These are phyloP conservation scores for Rhyacophila brunnea DNA, from an alignment of 1,140 invertebrate species.

Conservation along the genomic window DNA sequence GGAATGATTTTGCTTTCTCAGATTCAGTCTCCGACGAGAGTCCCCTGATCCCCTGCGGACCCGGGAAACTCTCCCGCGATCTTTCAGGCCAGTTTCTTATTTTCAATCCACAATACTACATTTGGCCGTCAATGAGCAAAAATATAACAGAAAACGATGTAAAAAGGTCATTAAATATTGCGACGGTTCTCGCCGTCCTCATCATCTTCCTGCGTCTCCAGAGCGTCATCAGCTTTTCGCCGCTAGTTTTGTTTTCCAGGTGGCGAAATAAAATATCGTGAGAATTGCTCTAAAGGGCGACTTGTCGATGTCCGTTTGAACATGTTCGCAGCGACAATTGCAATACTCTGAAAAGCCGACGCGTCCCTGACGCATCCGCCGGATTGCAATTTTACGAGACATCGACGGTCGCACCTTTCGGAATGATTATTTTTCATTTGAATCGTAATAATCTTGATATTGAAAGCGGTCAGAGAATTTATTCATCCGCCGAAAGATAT, in stretches of 20 bases:
- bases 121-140: too few relatives aligned
- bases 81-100: too few relatives aligned
- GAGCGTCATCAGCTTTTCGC: conserved; percentile 41
- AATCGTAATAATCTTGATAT: not conserved
- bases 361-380: too few relatives aligned
- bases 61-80: too few relatives aligned
- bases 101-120: too few relatives aligned
- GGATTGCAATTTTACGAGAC: conserved; percentile 15
- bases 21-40: not conserved
- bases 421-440: conserved; percentile 3
- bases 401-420: conserved; percentile 27
- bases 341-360: too few relatives aligned
- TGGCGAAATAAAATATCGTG: conserved; percentile 70
- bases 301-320: conserved; percentile 24
- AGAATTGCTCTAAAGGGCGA: conserved; percentile 39
- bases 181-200: conserved; percentile 46
- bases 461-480: too few relatives aligned
- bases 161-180: conserved; percentile 43
- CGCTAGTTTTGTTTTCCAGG: conserved; percentile 64
- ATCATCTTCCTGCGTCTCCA: conserved; percentile 52
- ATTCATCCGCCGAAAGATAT: too few relatives aligned
- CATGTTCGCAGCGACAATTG: conserved; percentile 4
- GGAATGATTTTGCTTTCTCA: conserved; percentile 1
- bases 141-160: too few relatives aligned
- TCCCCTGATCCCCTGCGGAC: too few relatives aligned